A percentile compares a stretch with the other conserved stretches of the same genome.
Evolutionary conservation across 1,140 invertebrate genomes (phyloP).

Genomic region (Ceratina australensis): DNA sequence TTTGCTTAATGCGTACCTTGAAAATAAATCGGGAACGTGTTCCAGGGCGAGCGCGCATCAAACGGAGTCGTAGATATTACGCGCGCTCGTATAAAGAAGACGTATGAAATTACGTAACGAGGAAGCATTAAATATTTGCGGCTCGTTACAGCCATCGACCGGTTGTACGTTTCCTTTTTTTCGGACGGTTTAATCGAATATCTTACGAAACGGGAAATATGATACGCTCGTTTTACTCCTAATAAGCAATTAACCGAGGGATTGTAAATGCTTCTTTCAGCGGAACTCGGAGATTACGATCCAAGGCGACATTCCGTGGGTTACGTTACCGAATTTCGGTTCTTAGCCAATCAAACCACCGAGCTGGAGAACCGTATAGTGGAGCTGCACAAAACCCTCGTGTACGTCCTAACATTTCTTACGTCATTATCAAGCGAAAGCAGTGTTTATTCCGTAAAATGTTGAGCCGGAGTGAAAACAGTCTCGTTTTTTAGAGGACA

Average conservation of each 20-base stretch:
- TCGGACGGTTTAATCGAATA: too few species aligned
- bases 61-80: not conserved
- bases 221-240: too few species aligned
- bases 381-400: slow-evolving; percentile 92
- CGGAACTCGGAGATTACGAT: slow-evolving; percentile 99
- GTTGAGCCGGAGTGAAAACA: not conserved
- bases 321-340: slow-evolving; percentile 98
- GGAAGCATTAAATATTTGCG: slow-evolving; percentile 5
- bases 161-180: too few species aligned
- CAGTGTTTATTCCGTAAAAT: not conserved
- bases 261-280: slow-evolving; percentile 81
- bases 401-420: slow-evolving; percentile 81
- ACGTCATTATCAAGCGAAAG: too few species aligned
- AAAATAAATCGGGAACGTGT: slow-evolving; percentile 29
- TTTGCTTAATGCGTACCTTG: slow-evolving; percentile 48
- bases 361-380: slow-evolving; percentile 93
- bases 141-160: not conserved
- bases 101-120: slow-evolving; percentile 1
- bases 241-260: not conserved
- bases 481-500: slow-evolving; percentile 81
- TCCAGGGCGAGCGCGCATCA: slow-evolving; percentile 4
- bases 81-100: not conserved
- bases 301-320: slow-evolving; percentile 91
- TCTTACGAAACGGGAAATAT: not conserved
- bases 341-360: slow-evolving; percentile 95